phyloP scores from a whole-genome alignment of 2,797 vertebrate species.

The Prionace glauca region DNA sequence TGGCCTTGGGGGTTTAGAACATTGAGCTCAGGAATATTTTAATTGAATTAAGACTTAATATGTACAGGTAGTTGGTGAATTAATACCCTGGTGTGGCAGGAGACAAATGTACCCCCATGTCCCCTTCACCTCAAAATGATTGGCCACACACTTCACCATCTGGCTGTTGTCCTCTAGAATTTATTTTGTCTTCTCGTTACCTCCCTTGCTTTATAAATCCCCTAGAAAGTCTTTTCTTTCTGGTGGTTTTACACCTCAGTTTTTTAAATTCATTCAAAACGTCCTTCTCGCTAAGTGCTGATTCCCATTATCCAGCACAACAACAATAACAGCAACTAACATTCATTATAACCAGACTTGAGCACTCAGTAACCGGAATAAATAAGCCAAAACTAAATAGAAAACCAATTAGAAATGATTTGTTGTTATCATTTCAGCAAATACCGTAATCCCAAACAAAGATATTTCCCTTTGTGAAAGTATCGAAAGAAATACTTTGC shows the following conservation, averaged over 20 bases:
- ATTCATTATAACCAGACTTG: not conserved
- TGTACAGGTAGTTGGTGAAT: not conserved
- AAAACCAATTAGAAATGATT: slow-evolving; percentile 21
- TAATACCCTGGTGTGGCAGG: not conserved
- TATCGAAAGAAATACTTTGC: not conserved
- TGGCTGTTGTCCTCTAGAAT: not conserved
- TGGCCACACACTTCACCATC: too few relatives aligned
- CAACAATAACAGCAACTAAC: not conserved
- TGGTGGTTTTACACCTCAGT: not conserved
- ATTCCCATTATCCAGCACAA: not conserved
- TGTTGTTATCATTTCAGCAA: not conserved
- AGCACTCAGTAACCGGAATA: not conserved
- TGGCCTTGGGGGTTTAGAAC: not conserved
- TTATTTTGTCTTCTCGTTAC: not conserved
- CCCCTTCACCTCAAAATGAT: not conserved
- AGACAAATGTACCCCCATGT: not conserved
- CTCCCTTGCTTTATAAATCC: not conserved
- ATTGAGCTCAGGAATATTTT: not conserved
- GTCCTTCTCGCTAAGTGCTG: not conserved
- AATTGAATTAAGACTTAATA: not conserved
- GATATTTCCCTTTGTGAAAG: not conserved
- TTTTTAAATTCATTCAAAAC: not conserved
- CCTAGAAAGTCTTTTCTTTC: not conserved
- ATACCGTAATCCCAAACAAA: not conserved
- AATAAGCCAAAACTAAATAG: not conserved